Percentiles rank a stretch among this genome's conserved stretches.
Evolutionary conservation across 2,113 vertebrate genomes (phyloP).

Genomic region (Bucco capensis): DNA sequence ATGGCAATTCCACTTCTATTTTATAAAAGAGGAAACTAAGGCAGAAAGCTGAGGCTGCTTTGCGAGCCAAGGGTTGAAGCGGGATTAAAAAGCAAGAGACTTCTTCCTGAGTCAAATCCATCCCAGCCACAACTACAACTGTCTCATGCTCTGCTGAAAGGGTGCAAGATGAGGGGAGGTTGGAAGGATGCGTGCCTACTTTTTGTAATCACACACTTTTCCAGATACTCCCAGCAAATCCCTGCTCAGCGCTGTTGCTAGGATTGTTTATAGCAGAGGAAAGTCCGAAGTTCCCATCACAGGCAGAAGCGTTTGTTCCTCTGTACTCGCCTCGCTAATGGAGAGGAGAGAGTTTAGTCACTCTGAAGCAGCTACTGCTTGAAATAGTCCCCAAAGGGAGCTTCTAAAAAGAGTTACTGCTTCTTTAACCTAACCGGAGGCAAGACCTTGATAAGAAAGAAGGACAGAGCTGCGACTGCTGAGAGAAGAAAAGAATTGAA

Average conservation of each 20-base stretch:
- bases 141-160: background rate
- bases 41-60: background rate
- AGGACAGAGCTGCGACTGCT: conserved; percentile 57
- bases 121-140: background rate
- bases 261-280: background rate
- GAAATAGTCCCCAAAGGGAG: conserved; percentile 1
- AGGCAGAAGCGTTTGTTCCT: background rate
- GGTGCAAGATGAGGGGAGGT: background rate
- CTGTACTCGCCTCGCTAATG: background rate
- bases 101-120: background rate
- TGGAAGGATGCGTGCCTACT: background rate
- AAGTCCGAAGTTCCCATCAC: background rate
- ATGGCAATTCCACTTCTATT: background rate
- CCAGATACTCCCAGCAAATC: background rate
- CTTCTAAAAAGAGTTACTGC: conserved; percentile 13
- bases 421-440: conserved; percentile 56
- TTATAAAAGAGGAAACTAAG: background rate
- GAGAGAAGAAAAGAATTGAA: conserved; percentile 56
- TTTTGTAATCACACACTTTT: background rate
- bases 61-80: background rate
- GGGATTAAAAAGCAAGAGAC: background rate
- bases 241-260: background rate
- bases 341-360: background rate
- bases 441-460: conserved; percentile 54
- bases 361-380: background rate